These are phyloP conservation scores for Sycophaga agraensis DNA, from an alignment of 1,140 invertebrate genomes.

Conservation along the genomic window DNA sequence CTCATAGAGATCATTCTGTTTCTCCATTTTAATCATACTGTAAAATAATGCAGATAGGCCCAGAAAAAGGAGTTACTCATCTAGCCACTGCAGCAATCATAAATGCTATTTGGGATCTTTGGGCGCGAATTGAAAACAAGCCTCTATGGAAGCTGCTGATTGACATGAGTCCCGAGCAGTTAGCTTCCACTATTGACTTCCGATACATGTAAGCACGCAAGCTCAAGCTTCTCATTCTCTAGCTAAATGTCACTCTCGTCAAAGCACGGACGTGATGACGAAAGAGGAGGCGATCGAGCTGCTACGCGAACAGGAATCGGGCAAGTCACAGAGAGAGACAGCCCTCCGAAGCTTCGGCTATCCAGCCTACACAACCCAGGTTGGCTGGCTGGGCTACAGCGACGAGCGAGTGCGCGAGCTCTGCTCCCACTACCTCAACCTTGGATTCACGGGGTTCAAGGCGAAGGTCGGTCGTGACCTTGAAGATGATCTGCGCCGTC, in stretches of 20 bases:
- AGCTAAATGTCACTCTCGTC: no score
- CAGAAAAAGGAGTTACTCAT: conserved; percentile 89
- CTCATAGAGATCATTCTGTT: neutral
- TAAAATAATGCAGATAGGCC: conserved; percentile 82
- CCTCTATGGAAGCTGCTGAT: conserved; percentile 83
- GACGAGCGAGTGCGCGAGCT: conserved; percentile 69
- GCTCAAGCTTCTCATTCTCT: no score
- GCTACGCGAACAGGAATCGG: conserved; percentile 62
- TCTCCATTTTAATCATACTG: neutral
- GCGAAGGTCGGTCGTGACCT: conserved; percentile 84
- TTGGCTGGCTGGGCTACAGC: conserved; percentile 80
- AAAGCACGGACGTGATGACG: conserved; percentile 82
- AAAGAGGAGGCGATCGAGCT: conserved; percentile 78
- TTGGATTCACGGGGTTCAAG: conserved; percentile 84
- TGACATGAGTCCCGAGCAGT: conserved; percentile 79
- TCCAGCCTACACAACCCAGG: conserved; percentile 79
- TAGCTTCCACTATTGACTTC: conserved; percentile 87
- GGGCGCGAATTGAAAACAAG: conserved; percentile 81
- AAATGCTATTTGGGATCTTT: conserved; percentile 90
- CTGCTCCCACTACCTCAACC: conserved; percentile 70
- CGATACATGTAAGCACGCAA: conserved; percentile 77
- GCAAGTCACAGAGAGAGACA: conserved; percentile 64
- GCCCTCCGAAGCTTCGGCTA: conserved; percentile 66
- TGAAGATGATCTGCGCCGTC: conserved; percentile 75
- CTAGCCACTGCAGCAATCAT: conserved; percentile 84